Base-by-base conservation (phyloP, 2,797 vertebrate genomes). In the Pangasius macronema region DNA sequence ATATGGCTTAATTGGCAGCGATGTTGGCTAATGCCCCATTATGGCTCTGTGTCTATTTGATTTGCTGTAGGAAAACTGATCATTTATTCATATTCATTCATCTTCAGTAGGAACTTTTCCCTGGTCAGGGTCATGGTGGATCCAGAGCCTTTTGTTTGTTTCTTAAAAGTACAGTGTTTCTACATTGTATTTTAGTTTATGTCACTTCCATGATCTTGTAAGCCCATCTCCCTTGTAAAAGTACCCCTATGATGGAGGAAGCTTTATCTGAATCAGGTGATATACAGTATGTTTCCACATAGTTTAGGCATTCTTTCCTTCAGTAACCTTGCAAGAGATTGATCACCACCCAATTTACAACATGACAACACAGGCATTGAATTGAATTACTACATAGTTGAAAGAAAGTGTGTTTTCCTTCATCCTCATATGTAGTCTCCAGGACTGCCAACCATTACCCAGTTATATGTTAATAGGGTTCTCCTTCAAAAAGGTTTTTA, bases 71-170 rank as follows among this genome's bases (percentile, higher is more conserved):
- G 33, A 59, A 80, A 80, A 80, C 27, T 3, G 1, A 59, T 59
- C 30, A 80, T 59, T 79, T 27, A 59, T 80, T 80, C 11, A 39
- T 39, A 59, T 80, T 59, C 51, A 79, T 79, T 55, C 22, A 57
- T 59, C 55, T 59, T 59, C 33, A 80, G 53, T 59, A 24, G 53
- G 20, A 8, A 79, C 5, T 10, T 55, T 55, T 55, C 8, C 24
- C 49, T 20, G 14, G 16, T 55, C 3, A 80, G 53, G 20, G 9
- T 39, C 53, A 80, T 80, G 53, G 11, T 59, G 13, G 22, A 16
- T 61, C 33, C 33, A 27, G 30, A 36, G 18, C 30, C 4, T 80
- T 55, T 75, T 27, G 1, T 4, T 22, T 39, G 39, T 39, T 14
- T 27, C 24, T 49, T 75, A 49, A 27, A 49, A 16, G 18, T 39